Percentiles rank a stretch among this genome's conserved stretches.
These are phyloP conservation scores for Aphelinus certus DNA, from an alignment of 1,140 invertebrate genomes.

Conservation along the genomic window DNA sequence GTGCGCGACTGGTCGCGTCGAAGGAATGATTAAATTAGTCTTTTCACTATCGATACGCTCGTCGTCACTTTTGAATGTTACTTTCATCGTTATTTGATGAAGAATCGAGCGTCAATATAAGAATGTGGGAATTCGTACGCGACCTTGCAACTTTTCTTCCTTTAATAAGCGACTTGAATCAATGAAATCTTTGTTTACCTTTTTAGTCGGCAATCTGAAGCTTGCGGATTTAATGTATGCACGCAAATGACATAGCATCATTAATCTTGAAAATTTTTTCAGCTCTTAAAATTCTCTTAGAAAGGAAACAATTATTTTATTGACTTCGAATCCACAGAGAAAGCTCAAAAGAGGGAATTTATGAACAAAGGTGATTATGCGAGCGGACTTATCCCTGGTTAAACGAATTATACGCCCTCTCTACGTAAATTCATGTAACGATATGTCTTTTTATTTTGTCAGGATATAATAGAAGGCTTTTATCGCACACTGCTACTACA, in stretches of 20 bases:
- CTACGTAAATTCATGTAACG: conserved; percentile 41
- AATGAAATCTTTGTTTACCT: background rate
- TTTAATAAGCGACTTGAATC: background rate
- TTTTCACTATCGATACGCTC: conserved; percentile 37
- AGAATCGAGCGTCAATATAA: conserved; percentile 31
- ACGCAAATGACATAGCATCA: no score
- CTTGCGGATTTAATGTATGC: no score
- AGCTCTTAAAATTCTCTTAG: no score
- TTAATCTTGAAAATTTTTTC: no score
- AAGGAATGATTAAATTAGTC: conserved; percentile 55
- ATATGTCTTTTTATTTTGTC: conserved; percentile 41
- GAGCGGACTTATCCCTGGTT: background rate
- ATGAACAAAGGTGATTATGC: conserved; percentile 13
- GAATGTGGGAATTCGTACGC: conserved; percentile 35
- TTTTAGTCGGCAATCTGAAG: no score
- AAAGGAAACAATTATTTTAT: conserved; percentile 17
- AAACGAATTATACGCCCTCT: conserved; percentile 1
- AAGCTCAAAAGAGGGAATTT: background rate
- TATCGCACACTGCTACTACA: conserved; percentile 12
- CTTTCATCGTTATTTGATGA: conserved; percentile 5
- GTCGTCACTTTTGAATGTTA: conserved; percentile 22
- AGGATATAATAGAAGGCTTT: conserved; percentile 37
- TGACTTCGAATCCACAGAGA: background rate
- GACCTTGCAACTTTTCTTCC: conserved; percentile 30
- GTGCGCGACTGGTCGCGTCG: conserved; percentile 49